These are phyloP conservation scores for Clusia tigrina DNA, from an alignment of 2,888 invertebrate species.

Conservation along the genomic window DNA sequence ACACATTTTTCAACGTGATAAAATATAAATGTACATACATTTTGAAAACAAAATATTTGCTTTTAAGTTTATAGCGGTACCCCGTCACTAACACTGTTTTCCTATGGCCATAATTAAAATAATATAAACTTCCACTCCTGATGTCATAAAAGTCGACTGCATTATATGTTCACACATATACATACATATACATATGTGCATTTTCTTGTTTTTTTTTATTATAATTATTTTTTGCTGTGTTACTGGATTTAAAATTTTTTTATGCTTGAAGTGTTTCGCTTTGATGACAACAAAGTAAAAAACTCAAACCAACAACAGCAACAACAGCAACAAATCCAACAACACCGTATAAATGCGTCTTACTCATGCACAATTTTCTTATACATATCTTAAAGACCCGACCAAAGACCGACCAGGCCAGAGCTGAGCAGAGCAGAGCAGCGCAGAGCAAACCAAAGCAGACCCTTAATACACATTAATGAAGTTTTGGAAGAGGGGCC, in stretches of 20 bases:
- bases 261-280: slow-evolving; percentile 23
- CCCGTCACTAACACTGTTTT: neutral
- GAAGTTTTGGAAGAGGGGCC: slow-evolving; percentile 13
- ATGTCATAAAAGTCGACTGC: neutral
- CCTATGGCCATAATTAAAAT: neutral
- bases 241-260: slow-evolving; percentile 1
- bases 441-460: slow-evolving; percentile 24
- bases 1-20: too few relatives aligned
- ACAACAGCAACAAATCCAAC: slow-evolving; percentile 31
- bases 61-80: too few relatives aligned
- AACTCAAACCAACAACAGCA: slow-evolving; percentile 28
- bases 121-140: neutral
- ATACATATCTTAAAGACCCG: slow-evolving; percentile 25
- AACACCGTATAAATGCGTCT: slow-evolving; percentile 20
- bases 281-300: slow-evolving; percentile 23
- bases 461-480: neutral
- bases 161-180: too few relatives aligned
- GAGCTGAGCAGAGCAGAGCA: slow-evolving; percentile 5
- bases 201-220: slow-evolving; percentile 14
- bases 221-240: slow-evolving; percentile 10
- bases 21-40: neutral
- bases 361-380: slow-evolving; percentile 23
- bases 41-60: neutral
- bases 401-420: slow-evolving; percentile 29
- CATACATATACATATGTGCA: too few relatives aligned